Evolutionary conservation across 2,888 invertebrate genomes (phyloP).

Genomic region (Ceramica pisi): DNA sequence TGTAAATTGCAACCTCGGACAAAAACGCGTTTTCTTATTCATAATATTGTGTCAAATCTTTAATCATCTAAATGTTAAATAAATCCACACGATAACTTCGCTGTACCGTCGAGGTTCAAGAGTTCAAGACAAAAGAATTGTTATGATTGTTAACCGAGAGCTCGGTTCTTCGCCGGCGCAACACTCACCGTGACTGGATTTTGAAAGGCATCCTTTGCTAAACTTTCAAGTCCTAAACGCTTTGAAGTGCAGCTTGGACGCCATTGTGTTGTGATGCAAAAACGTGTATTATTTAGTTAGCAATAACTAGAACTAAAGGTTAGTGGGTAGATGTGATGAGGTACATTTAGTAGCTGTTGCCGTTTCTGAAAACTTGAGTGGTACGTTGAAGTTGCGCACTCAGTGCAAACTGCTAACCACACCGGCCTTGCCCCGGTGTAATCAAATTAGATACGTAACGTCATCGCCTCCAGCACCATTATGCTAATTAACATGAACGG

Average conservation of each 20-base stretch:
- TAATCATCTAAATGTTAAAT: neutral
- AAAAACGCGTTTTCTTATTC: neutral
- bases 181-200: slow-evolving; percentile 70
- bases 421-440: slow-evolving; percentile 82
- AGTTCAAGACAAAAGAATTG: slow-evolving; percentile 62
- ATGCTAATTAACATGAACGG: slow-evolving; percentile 82
- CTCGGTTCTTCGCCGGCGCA: slow-evolving; percentile 71
- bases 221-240: slow-evolving; percentile 72
- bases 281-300: slow-evolving; percentile 57
- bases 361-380: slow-evolving; percentile 34
- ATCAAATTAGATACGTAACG: slow-evolving; percentile 88
- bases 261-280: slow-evolving; percentile 69
- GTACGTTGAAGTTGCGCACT: slow-evolving; percentile 55
- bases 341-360: slow-evolving; percentile 16
- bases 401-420: slow-evolving; percentile 80
- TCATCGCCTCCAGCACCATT: slow-evolving; percentile 78
- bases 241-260: slow-evolving; percentile 71
- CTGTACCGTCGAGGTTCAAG: slow-evolving; percentile 56
- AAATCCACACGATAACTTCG: slow-evolving; percentile 34
- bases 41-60: neutral
- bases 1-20: neutral
- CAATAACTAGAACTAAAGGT: slow-evolving; percentile 37
- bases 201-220: slow-evolving; percentile 75
- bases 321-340: slow-evolving; percentile 14
- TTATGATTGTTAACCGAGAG: slow-evolving; percentile 68